A percentile compares a stretch with the other conserved stretches of the same genome.
These are phyloP conservation scores for Eristalinus sepulchralis DNA, from an alignment of 2,888 invertebrate genomes.

Conservation along the genomic window DNA sequence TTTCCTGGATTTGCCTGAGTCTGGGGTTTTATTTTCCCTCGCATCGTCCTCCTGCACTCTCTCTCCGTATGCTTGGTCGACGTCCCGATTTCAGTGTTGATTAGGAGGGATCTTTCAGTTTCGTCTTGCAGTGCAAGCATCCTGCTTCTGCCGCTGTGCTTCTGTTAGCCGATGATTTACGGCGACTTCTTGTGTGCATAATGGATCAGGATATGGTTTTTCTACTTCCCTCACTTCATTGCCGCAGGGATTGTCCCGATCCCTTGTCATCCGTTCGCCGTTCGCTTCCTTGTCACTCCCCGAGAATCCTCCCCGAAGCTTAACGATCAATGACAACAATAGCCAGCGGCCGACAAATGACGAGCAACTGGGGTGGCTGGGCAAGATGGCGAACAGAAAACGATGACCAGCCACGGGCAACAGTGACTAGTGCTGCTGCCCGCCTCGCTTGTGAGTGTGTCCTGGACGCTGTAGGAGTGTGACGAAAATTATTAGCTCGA, in stretches of 20 bases:
- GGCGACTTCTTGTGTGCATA: constrained; percentile 58
- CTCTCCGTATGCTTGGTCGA: constrained; percentile 25
- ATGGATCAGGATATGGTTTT: constrained; percentile 37
- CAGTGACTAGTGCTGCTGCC: not conserved
- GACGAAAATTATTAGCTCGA: constrained; percentile 45
- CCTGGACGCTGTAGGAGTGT: not conserved
- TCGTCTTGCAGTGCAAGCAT: constrained; percentile 39
- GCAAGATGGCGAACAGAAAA: constrained; percentile 19
- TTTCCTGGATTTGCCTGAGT: not conserved
- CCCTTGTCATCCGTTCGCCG: constrained; percentile 31
- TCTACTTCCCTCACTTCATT: not conserved
- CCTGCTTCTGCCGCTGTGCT: constrained; percentile 14
- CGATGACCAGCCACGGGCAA: not conserved
- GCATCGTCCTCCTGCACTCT: not conserved
- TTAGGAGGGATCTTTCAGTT: constrained; percentile 35
- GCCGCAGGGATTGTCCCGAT: constrained; percentile 6
- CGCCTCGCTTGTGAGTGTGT: not conserved
- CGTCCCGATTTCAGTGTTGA: constrained; percentile 45
- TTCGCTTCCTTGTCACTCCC: constrained; percentile 3
- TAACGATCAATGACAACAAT: constrained; percentile 44
- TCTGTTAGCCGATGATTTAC: constrained; percentile 54
- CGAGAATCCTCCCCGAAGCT: constrained; percentile 18
- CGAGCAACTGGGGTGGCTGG: not conserved
- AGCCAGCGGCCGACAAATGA: constrained; percentile 38
- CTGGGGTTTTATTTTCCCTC: not conserved